These are phyloP conservation scores for Artemia franciscana DNA, from an alignment of 1,140 invertebrate genomes.

Conservation along the genomic window DNA sequence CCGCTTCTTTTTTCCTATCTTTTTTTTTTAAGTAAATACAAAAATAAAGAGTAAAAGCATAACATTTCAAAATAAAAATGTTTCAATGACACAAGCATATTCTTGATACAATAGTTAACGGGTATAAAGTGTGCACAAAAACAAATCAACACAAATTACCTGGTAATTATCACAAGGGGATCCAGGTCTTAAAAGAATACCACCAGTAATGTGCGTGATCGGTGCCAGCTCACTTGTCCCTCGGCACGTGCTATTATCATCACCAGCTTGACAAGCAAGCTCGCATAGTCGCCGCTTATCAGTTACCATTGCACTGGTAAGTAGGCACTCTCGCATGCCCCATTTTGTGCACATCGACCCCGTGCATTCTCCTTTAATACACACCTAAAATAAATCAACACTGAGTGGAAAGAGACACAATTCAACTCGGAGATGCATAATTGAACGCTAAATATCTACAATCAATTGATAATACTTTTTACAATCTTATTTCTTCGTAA, in stretches of 20 bases:
- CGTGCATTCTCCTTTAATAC: slow-evolving; percentile 73
- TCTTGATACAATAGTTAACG: too few species aligned
- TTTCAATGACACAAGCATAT: too few species aligned
- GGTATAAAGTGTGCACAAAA: neutral
- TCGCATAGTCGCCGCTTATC: slow-evolving; percentile 77
- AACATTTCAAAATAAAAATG: too few species aligned
- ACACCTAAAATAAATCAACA: slow-evolving; percentile 37
- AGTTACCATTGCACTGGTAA: slow-evolving; percentile 58
- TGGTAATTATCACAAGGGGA: slow-evolving; percentile 96
- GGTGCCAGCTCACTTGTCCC: slow-evolving; percentile 56
- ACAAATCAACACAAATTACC: slow-evolving; percentile 23
- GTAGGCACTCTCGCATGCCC: slow-evolving; percentile 82
- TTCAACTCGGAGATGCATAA: too few species aligned
- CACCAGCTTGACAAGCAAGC: slow-evolving; percentile 75
- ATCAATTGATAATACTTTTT: too few species aligned
- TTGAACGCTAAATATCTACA: too few species aligned
- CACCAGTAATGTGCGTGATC: slow-evolving; percentile 43
- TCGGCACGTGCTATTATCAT: slow-evolving; percentile 42
- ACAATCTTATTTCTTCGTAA: too few species aligned
- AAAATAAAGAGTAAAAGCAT: too few species aligned
- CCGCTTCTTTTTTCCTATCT: too few species aligned
- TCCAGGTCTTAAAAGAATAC: slow-evolving; percentile 69
- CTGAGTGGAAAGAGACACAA: too few species aligned
- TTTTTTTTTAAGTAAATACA: too few species aligned
- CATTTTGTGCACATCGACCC: slow-evolving; percentile 88